Conservation (phyloP, 2,797 vertebrate genomes). For the Gila robusta region DNA sequence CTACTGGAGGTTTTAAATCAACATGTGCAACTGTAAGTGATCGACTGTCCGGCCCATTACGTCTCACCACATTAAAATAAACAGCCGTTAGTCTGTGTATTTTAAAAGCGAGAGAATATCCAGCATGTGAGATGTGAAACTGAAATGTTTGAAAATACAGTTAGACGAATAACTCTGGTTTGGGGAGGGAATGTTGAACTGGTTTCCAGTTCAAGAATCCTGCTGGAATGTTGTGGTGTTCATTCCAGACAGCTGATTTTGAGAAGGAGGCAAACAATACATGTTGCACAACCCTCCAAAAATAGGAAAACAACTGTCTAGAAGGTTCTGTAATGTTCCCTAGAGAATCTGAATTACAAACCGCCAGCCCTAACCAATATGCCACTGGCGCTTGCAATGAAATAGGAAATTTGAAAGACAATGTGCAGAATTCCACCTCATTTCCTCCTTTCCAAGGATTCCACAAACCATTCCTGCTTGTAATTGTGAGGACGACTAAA, state of each 20-base stretch:
- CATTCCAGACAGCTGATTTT: conserved; percentile 29
- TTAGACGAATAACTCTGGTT: conserved; percentile 20
- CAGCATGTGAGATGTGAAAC: conserved; percentile 10
- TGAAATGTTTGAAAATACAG: conserved; percentile 28
- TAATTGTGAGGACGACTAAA: conserved; percentile 28
- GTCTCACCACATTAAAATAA: conserved; percentile 49
- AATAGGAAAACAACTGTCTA: conserved; percentile 20
- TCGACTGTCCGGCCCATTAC: conserved; percentile 23
- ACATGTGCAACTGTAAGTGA: conserved; percentile 3
- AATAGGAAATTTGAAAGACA: conserved; percentile 53
- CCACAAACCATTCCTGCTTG: conserved; percentile 10
- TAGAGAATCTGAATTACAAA: conserved; percentile 8
- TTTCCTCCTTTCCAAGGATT: conserved; percentile 48
- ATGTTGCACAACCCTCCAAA: conserved; percentile 15
- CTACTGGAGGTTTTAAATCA: conserved; percentile 32
- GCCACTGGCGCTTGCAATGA: not conserved
- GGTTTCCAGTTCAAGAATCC: conserved; percentile 25
- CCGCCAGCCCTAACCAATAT: not conserved
- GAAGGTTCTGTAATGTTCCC: conserved; percentile 12
- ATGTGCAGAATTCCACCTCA: conserved; percentile 49
- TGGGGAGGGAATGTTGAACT: conserved; percentile 12
- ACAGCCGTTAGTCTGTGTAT: conserved; percentile 35
- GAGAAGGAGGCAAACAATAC: conserved; percentile 28
- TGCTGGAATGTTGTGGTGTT: conserved; percentile 27
- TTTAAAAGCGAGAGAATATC: conserved; percentile 41